phyloP scores from a whole-genome alignment of 2,888 invertebrate species.

The Trachelus troglodyta region DNA sequence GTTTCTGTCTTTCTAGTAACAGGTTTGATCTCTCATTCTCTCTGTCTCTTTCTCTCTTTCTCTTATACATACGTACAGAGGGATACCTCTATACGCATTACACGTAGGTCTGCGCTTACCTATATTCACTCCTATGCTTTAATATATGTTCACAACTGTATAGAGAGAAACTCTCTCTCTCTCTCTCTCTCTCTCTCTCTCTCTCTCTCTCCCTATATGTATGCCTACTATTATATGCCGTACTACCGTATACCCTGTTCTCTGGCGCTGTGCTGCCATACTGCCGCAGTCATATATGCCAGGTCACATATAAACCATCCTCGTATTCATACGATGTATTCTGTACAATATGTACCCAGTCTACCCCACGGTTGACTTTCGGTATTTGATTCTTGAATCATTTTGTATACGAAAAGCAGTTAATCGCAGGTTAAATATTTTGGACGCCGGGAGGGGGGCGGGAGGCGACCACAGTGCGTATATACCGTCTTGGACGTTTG shows the following conservation, averaged over 20 bases:
- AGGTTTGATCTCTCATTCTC: slow-evolving; percentile 28
- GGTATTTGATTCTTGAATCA: slow-evolving; percentile 66
- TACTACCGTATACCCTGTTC: not conserved
- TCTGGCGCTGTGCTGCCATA: not conserved
- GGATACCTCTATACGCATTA: not conserved
- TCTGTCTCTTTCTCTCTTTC: slow-evolving; percentile 9
- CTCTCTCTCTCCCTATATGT: slow-evolving; percentile 20
- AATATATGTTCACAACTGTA: slow-evolving; percentile 8
- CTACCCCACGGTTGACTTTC: slow-evolving; percentile 62
- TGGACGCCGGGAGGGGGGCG: slow-evolving; percentile 30
- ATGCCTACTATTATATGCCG: slow-evolving; percentile 36
- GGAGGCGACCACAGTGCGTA: not conserved
- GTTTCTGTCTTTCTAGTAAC: slow-evolving; percentile 15
- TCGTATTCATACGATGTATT: slow-evolving; percentile 28
- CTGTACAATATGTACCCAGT: slow-evolving; percentile 62
- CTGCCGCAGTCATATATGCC: slow-evolving; percentile 28
- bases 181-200: slow-evolving; percentile 10
- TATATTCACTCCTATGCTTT: not conserved
- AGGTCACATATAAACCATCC: slow-evolving; percentile 34
- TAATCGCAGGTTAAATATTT: slow-evolving; percentile 65
- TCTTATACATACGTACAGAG: not conserved
- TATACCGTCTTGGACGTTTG: not conserved
- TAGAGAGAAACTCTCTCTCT: slow-evolving; percentile 7
- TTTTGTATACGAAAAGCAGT: slow-evolving; percentile 55
- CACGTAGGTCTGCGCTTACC: not conserved